These are phyloP conservation scores for Cryptoblepharus egeriae DNA, from an alignment of 2,797 vertebrate genomes.

Conservation along the genomic window DNA sequence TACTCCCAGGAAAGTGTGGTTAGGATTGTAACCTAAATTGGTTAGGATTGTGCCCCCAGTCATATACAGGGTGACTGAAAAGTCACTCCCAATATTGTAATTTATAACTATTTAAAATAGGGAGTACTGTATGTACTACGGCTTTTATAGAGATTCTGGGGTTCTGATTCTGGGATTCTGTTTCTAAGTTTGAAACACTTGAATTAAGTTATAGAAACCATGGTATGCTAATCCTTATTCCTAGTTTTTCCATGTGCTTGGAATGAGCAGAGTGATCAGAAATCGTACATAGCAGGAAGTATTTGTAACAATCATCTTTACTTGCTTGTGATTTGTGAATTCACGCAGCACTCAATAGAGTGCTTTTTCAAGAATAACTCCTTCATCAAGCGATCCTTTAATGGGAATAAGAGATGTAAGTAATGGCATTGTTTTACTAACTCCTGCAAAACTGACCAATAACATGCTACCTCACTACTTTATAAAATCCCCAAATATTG, in stretches of 20 bases:
- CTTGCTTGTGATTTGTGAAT: not conserved
- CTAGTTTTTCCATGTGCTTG: not conserved
- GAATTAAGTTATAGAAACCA: not conserved
- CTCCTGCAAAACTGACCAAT: not conserved
- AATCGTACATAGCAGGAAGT: not conserved
- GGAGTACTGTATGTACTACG: too few relatives aligned
- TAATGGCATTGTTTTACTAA: not conserved
- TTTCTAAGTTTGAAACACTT: not conserved
- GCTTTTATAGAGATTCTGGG: not conserved
- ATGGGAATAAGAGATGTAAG: not conserved
- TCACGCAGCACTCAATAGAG: not conserved
- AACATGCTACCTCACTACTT: not conserved
- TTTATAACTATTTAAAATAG: too few relatives aligned
- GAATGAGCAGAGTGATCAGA: not conserved
- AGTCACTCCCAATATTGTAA: too few relatives aligned
- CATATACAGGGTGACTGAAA: too few relatives aligned
- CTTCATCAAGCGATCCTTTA: not conserved
- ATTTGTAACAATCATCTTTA: not conserved
- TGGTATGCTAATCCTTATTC: not conserved
- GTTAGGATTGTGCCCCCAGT: too few relatives aligned
- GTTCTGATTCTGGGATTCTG: too few relatives aligned
- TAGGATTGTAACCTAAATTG: too few relatives aligned
- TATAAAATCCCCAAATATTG: slow-evolving; percentile 4
- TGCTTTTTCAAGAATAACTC: not conserved
- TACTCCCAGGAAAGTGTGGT: too few relatives aligned